A percentile compares a stretch with the other conserved stretches of the same genome.
Conservation (phyloP, 2,113 vertebrate species). For the Panthera uncia region DNA sequence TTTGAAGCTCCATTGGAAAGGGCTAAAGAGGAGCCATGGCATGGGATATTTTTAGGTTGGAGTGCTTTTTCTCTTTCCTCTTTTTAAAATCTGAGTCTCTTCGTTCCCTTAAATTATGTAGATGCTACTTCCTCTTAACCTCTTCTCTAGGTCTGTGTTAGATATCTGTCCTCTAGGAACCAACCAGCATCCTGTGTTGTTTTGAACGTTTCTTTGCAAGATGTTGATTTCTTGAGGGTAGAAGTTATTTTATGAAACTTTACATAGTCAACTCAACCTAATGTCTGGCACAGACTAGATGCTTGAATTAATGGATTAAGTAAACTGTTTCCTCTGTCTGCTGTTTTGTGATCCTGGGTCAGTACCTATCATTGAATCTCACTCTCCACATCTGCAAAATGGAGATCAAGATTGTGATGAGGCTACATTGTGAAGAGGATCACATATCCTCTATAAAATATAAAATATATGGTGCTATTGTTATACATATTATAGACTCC, state of each 20-base stretch:
- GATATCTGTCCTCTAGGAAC: background rate
- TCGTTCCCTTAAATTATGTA: background rate
- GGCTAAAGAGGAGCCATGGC: accelerated
- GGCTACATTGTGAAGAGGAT: background rate
- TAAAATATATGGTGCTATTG: background rate
- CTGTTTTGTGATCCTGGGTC: background rate
- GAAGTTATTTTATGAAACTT: background rate
- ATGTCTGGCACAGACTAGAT: background rate
- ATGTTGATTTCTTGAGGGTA: background rate
- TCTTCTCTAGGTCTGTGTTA: background rate
- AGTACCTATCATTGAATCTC: background rate
- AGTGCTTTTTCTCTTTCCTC: background rate
- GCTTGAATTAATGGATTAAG: background rate
- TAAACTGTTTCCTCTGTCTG: background rate
- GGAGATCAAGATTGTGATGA: background rate
- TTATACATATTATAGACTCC: background rate
- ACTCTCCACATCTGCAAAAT: background rate
- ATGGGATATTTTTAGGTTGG: background rate
- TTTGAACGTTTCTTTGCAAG: background rate
- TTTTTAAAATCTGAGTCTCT: background rate
- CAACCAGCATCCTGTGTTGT: background rate
- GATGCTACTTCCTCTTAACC: background rate
- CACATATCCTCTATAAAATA: too few species aligned
- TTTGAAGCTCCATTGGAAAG: background rate
- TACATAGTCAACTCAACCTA: background rate